Evolutionary conservation across 2,888 invertebrate genomes (phyloP), one percentile per base, ranked within the genome.

Genomic region (Drosophila kuntzei): DNA sequence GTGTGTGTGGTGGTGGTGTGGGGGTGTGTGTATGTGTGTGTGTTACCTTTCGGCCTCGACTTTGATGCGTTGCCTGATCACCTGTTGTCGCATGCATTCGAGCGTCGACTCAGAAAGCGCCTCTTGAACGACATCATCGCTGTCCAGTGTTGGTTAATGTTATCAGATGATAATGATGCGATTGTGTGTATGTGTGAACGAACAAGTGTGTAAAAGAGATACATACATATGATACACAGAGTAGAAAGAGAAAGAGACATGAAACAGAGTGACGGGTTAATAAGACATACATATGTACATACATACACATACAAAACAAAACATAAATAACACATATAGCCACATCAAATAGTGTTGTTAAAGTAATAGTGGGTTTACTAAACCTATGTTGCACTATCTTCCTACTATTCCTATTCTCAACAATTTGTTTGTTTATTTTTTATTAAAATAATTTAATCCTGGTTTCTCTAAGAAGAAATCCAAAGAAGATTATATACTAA

Each of bases 21-120:
- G 25, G 36, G 37, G 46, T 55, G 50, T 29, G 51, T 39, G 27
- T 44, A 53, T 22, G 60, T 54, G 41, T 46, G 59, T 54, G 70
- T 68, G 84, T 93, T 95, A 96, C 96, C 95, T 96, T 94, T 96
- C 96, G 93, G 95, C 95, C 93, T 95, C 95, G 90, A 95, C 96
- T 93, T 96, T 96, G 93, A 95, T 95, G 90, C 96, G 94, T 93
- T 96, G 96, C 92, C 94, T 95, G 93, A 95, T 94, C 91, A 96
- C 96, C 93, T 96, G 95, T 90, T 95, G 94, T 92, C 96, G 94
- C 96, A 96, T 96, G 93, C 95, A 95, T 88, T 95, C 95, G 92
- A 96, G 95, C 93, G 96, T 96, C 91, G 95, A 95, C 92, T 96
- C 96, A 93, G 96, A 95, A 90, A 96, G 93, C 92, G 95, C 95